Percentiles rank a stretch among this genome's conserved stretches.
These are phyloP conservation scores for Gasteruption jaculator DNA, from an alignment of 2,888 invertebrate species.

Conservation along the genomic window DNA sequence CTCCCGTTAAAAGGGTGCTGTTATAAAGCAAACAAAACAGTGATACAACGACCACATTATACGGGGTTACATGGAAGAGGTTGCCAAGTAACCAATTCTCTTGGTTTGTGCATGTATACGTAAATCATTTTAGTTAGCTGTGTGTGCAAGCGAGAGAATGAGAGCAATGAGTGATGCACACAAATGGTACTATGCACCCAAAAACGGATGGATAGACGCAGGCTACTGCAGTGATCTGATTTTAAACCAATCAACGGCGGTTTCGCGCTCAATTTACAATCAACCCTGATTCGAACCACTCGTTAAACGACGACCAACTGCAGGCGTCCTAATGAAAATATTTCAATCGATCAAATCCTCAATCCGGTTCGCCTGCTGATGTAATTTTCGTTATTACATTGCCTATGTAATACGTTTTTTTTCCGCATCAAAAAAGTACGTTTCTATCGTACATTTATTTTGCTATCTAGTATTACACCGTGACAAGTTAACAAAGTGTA, in stretches of 20 bases:
- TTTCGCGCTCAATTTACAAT: conserved; percentile 50
- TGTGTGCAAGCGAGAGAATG: conserved; percentile 12
- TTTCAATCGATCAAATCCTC: conserved; percentile 28
- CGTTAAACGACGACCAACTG: conserved; percentile 27
- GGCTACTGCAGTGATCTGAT: conserved; percentile 43
- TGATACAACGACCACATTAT: conserved; percentile 18
- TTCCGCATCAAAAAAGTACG: no score
- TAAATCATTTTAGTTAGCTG: conserved; percentile 43
- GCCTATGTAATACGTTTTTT: no score
- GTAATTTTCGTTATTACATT: no score
- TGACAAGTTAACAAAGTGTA: no score
- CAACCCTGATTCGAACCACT: conserved; percentile 38
- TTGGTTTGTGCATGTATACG: no score
- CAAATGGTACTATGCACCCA: no score
- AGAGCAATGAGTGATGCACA: no score
- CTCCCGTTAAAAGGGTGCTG: conserved; percentile 27
- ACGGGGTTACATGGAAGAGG: conserved; percentile 21
- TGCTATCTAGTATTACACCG: no score
- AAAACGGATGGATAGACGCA: conserved; percentile 29
- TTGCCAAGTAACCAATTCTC: conserved; percentile 38
- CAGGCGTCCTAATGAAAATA: conserved; percentile 29
- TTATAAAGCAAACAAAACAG: conserved; percentile 31
- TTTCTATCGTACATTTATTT: no score
- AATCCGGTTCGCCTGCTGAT: no score
- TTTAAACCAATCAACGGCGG: conserved; percentile 50